These are phyloP conservation scores for Ramazzottius varieornatus DNA, from an alignment of 2,888 invertebrate species.

Conservation along the genomic window DNA sequence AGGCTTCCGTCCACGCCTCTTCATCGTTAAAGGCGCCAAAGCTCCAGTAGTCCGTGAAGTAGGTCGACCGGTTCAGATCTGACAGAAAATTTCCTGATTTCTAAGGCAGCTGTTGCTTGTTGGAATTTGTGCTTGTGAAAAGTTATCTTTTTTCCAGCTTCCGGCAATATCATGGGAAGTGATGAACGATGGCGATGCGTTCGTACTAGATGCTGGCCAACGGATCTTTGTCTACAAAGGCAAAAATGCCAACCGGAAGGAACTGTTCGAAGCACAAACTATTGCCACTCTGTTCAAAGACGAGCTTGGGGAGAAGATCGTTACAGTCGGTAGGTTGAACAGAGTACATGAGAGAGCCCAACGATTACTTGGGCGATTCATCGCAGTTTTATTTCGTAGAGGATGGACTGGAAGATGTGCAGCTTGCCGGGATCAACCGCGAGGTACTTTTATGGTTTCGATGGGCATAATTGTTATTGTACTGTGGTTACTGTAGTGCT, in stretches of 20 bases:
- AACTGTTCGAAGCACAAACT: background rate
- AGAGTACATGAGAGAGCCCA: background rate
- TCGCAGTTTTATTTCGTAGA: background rate
- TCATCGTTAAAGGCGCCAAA: background rate
- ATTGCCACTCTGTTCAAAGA: background rate
- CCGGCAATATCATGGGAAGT: background rate
- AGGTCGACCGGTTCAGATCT: background rate
- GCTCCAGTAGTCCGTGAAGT: background rate
- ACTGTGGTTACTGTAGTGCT: too few species aligned
- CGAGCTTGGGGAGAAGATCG: background rate
- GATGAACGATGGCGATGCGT: conserved; percentile 2
- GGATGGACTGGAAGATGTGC: background rate
- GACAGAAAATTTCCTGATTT: background rate
- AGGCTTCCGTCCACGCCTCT: background rate
- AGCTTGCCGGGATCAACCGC: background rate
- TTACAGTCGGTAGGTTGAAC: background rate
- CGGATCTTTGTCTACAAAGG: background rate
- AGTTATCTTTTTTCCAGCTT: too few species aligned
- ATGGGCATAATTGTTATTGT: background rate
- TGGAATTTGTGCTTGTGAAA: too few species aligned
- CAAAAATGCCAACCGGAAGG: background rate
- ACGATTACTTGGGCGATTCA: background rate
- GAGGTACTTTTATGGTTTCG: background rate
- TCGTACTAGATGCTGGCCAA: background rate
- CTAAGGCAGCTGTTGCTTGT: too few species aligned